Conservation (phyloP, 2,797 vertebrate species). For the Sphenodon punctatus region DNA sequence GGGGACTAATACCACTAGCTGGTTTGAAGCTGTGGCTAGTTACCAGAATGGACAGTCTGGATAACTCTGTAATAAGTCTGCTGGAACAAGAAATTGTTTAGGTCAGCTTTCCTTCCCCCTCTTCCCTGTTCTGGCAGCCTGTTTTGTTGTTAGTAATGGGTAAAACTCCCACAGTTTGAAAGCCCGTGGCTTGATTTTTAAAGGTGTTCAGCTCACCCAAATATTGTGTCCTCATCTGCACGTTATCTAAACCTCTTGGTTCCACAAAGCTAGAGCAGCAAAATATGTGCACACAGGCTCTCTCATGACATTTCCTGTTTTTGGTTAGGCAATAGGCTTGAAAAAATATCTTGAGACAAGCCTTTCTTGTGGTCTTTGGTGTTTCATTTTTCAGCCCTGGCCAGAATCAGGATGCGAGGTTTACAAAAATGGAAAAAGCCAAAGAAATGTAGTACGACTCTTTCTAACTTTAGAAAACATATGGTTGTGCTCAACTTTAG, state of each 20-base stretch:
- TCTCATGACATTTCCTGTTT: slow-evolving; percentile 7
- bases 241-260: not conserved
- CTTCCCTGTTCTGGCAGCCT: not conserved
- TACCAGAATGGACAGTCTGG: not conserved
- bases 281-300: slow-evolving; percentile 2
- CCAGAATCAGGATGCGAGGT: slow-evolving; percentile 1
- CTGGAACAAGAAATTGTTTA: not conserved
- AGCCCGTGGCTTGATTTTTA: not conserved
- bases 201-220: not conserved
- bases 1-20: not conserved
- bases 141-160: not conserved
- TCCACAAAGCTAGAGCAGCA: slow-evolving; percentile 38
- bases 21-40: not conserved
- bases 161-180: not conserved
- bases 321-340: not conserved
- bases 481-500: not conserved
- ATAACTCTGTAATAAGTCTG: not conserved
- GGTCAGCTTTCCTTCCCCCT: not conserved
- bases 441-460: not conserved
- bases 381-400: slow-evolving; percentile 25
- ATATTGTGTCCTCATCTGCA: not conserved
- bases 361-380: slow-evolving; percentile 54
- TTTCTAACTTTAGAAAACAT: slow-evolving; percentile 37
- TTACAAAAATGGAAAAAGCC: slow-evolving; percentile 17
- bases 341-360: not conserved